A percentile compares a stretch with the other conserved stretches of the same genome.
These are phyloP conservation scores for Amblyopsis rosae DNA, from an alignment of 2,113 vertebrate species.

Conservation along the genomic window DNA sequence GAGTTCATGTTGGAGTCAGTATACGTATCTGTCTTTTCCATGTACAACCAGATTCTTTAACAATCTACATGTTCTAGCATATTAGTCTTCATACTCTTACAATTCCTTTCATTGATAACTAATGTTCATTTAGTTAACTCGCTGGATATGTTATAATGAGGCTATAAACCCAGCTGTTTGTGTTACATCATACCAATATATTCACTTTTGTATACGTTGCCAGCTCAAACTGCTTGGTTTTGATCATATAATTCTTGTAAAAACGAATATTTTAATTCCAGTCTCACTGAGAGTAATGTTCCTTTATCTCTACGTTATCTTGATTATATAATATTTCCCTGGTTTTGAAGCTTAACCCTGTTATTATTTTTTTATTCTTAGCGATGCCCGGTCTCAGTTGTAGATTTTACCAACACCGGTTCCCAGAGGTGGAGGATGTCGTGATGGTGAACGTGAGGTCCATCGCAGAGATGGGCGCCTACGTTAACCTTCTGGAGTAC, in stretches of 20 bases:
- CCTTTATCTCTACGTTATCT: neutral
- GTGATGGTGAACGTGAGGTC: constrained; percentile 98
- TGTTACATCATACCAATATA: neutral
- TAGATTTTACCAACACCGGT: constrained; percentile 98
- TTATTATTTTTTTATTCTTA: constrained; percentile 46
- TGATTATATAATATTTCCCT: neutral
- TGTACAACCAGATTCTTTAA: no score
- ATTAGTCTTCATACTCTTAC: no score
- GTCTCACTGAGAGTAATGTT: neutral
- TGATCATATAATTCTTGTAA: no score
- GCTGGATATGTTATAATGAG: neutral
- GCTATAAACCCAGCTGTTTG: neutral
- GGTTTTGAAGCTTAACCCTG: neutral
- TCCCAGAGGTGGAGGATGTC: constrained; percentile 97
- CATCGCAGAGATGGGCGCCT: constrained; percentile 98
- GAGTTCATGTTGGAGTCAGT: no score
- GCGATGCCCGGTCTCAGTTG: constrained; percentile 96
- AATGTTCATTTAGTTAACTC: neutral
- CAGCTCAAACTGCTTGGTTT: neutral
- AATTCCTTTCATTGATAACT: no score
- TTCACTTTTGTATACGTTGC: neutral
- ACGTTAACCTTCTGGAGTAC: constrained; percentile 96
- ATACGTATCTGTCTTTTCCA: no score
- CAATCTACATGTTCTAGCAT: no score
- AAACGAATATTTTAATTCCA: no score